A percentile compares a stretch with the other conserved stretches of the same genome.
Conservation (phyloP, 2,797 vertebrate genomes). For the Notamacropus eugenii region DNA sequence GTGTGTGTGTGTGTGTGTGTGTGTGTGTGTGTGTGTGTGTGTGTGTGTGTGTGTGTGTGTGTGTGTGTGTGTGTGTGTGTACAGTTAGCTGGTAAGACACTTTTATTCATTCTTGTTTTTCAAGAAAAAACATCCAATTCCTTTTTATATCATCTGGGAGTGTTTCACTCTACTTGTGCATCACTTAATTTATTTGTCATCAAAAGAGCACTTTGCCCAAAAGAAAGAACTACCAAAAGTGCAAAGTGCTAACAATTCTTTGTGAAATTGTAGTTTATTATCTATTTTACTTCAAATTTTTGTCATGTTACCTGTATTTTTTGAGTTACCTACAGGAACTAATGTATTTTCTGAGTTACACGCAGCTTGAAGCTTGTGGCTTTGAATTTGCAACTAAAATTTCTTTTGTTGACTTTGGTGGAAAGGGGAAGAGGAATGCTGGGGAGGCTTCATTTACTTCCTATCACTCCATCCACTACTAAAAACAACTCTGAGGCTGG, state of each 20-base stretch:
- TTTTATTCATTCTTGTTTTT: background rate
- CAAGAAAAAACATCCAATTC: background rate
- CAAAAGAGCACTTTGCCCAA: no score
- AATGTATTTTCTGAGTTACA: no score
- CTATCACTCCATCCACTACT: background rate
- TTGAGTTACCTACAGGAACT: background rate
- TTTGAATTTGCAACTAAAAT: no score
- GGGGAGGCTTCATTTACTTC: background rate
- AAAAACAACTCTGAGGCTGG: background rate
- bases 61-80: no score
- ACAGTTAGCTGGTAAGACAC: background rate
- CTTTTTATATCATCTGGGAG: background rate
- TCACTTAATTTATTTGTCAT: background rate
- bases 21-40: no score
- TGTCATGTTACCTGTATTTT: background rate
- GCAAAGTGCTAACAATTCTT: no score
- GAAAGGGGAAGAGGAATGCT: background rate
- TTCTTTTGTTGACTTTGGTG: background rate
- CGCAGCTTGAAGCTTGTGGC: background rate
- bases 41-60: no score
- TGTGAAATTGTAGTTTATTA: background rate
- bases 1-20: no score
- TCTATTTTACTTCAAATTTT: background rate
- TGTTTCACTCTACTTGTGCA: background rate
- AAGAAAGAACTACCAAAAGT: no score